Evolutionary conservation across 2,113 vertebrate species (phyloP).

Genomic region (Onychostoma macrolepis): DNA sequence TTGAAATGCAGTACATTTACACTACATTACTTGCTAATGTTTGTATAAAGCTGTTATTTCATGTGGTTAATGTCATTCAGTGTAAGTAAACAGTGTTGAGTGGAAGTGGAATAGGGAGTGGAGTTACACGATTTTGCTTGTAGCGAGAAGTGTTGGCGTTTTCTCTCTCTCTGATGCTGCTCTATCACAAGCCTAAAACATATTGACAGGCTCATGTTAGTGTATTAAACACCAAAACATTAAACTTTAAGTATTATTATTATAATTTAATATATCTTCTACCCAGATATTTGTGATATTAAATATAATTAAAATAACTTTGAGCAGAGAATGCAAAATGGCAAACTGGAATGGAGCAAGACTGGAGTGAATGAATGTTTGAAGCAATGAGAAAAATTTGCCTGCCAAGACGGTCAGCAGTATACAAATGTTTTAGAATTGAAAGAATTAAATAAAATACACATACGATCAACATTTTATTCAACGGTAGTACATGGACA

Average conservation of each 20-base stretch:
- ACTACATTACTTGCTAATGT: slow-evolving; percentile 3
- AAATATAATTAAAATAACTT: background rate
- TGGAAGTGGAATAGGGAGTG: background rate
- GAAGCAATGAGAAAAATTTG: background rate
- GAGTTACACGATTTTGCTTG: background rate
- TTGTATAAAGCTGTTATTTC: background rate
- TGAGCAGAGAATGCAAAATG: background rate
- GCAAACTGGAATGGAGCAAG: background rate
- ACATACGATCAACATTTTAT: too few species aligned
- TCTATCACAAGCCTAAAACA: background rate
- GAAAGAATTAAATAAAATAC: too few species aligned
- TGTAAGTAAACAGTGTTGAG: background rate
- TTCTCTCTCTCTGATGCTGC: background rate
- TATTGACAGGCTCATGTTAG: background rate
- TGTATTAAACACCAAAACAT: background rate
- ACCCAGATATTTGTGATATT: background rate
- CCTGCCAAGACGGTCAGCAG: background rate
- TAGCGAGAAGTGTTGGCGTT: background rate
- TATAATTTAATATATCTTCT: background rate
- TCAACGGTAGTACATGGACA: too few species aligned
- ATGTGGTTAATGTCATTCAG: slow-evolving; percentile 4
- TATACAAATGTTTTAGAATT: too few species aligned
- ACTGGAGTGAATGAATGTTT: background rate
- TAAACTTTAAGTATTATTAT: background rate
- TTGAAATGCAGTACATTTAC: background rate